These are phyloP conservation scores for Eumeta japonica DNA, from an alignment of 1,140 invertebrate genomes.

Conservation along the genomic window DNA sequence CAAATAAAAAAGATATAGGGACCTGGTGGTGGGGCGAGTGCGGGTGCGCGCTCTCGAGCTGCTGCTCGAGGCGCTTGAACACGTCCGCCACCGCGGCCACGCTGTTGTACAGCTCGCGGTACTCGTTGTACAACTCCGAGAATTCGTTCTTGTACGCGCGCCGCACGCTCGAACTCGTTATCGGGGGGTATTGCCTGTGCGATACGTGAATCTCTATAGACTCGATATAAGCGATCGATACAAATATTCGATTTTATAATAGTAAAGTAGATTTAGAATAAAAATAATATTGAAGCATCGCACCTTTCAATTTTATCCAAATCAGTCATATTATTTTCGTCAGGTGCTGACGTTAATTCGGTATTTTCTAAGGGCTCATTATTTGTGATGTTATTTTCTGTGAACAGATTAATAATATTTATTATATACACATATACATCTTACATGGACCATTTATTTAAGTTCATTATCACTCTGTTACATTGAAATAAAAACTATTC, in stretches of 20 bases:
- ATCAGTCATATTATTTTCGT: slow-evolving; percentile 48
- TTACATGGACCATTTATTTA: too few species aligned
- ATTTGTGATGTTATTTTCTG: slow-evolving; percentile 54
- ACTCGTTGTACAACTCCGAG: slow-evolving; percentile 81
- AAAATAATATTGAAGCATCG: too few species aligned
- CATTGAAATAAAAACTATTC: too few species aligned
- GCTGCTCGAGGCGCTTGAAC: slow-evolving; percentile 72
- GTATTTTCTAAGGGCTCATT: slow-evolving; percentile 49
- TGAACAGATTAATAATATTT: slow-evolving; percentile 7
- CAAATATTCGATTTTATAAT: not conserved
- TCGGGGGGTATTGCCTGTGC: slow-evolving; percentile 76
- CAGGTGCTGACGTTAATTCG: slow-evolving; percentile 46
- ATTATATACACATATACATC: not conserved
- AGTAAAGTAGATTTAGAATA: too few species aligned
- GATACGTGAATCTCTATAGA: too few species aligned
- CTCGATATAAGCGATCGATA: not conserved
- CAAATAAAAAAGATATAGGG: too few species aligned
- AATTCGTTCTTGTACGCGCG: slow-evolving; percentile 86
- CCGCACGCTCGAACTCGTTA: slow-evolving; percentile 73
- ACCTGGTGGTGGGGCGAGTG: slow-evolving; percentile 58
- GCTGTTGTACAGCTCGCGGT: slow-evolving; percentile 70
- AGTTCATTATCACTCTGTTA: too few species aligned
- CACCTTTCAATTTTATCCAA: slow-evolving; percentile 50
- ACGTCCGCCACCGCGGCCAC: slow-evolving; percentile 74
- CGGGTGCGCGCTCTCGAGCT: slow-evolving; percentile 58